Evolutionary conservation across 2,888 invertebrate genomes (phyloP).

Genomic region (Agrochola macilenta): DNA sequence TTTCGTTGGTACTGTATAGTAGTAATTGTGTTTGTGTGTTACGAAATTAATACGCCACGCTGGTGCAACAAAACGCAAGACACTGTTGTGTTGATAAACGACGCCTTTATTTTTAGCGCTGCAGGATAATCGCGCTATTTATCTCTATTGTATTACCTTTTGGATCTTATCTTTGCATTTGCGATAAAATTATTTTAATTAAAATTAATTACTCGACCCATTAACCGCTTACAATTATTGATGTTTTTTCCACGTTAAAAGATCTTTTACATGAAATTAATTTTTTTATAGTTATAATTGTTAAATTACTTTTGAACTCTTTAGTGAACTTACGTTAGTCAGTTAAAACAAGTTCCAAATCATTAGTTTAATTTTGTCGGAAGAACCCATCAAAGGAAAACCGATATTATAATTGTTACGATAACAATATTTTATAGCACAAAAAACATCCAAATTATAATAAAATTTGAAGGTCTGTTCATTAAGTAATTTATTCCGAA

Average conservation of each 20-base stretch:
- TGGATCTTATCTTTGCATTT: constrained; percentile 62
- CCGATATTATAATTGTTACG: constrained; percentile 52
- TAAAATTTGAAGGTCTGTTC: constrained; percentile 31
- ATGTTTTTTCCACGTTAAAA: constrained; percentile 23
- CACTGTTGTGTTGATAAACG: constrained; percentile 27
- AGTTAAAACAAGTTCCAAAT: constrained; percentile 42
- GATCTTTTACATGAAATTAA: constrained; percentile 12
- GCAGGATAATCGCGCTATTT: constrained; percentile 38
- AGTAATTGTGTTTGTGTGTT: not conserved
- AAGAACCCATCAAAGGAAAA: constrained; percentile 44
- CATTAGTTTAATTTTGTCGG: constrained; percentile 47
- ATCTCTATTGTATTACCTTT: constrained; percentile 52
- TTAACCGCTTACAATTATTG: constrained; percentile 35
- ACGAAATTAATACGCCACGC: not conserved
- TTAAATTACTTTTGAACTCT: not conserved
- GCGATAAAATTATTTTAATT: constrained; percentile 56
- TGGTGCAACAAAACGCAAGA: constrained; percentile 22
- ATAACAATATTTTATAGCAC: constrained; percentile 52
- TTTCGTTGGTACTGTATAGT: too few species aligned
- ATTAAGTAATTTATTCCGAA: constrained; percentile 36
- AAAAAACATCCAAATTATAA: constrained; percentile 45
- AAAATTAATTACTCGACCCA: constrained; percentile 49
- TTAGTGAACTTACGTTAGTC: not conserved
- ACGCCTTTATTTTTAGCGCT: constrained; percentile 39
- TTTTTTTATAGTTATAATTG: constrained; percentile 22